phyloP scores from a whole-genome alignment of 2,113 vertebrate genomes.

The Brachirus orientalis region DNA sequence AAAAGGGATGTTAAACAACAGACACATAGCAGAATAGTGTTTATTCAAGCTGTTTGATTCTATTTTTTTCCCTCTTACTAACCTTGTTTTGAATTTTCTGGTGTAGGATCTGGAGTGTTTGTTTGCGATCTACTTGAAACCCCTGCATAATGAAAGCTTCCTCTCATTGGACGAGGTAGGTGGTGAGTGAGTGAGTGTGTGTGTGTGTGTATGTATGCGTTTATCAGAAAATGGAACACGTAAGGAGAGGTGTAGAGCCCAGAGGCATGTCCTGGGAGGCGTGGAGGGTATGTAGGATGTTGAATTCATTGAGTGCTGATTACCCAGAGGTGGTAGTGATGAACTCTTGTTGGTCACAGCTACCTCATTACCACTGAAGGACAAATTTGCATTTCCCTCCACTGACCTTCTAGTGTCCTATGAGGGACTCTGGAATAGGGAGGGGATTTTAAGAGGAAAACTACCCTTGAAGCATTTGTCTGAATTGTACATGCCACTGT shows the following conservation, averaged over 20 bases:
- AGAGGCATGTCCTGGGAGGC: not conserved
- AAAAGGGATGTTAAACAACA: constrained; percentile 23
- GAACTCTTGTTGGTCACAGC: constrained; percentile 29
- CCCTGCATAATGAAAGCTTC: constrained; percentile 94
- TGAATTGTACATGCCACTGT: not conserved
- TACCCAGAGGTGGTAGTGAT: constrained; percentile 41
- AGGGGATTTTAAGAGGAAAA: constrained; percentile 22
- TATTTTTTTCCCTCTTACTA: constrained; percentile 5
- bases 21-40: not conserved
- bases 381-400: constrained; percentile 59
- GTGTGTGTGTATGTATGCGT: not conserved
- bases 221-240: not conserved
- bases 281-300: not conserved
- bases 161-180: constrained; percentile 95
- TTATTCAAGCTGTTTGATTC: not conserved
- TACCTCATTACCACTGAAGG: constrained; percentile 54
- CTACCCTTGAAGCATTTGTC: constrained; percentile 3
- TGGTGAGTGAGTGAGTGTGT: not conserved
- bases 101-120: constrained; percentile 91
- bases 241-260: not conserved
- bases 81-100: constrained; percentile 20
- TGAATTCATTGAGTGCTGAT: constrained; percentile 48
- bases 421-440: constrained; percentile 33
- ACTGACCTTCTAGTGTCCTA: constrained; percentile 45
- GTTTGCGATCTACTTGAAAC: constrained; percentile 95